Conservation (phyloP, 2,888 invertebrate genomes). For the Rhagium mordax region DNA sequence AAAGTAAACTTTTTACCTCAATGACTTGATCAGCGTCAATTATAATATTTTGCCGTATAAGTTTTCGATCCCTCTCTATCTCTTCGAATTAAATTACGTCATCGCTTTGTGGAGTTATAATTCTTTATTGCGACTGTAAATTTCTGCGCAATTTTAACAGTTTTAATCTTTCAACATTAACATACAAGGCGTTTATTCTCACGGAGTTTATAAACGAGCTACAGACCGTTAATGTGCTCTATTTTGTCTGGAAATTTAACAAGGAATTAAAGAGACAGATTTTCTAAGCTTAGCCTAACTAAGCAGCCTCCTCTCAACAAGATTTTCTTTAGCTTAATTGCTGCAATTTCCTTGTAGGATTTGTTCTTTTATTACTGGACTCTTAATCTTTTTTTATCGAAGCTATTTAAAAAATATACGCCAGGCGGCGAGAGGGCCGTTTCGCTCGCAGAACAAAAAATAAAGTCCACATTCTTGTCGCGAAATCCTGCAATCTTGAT, state of each 20-base stretch:
- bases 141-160: conserved; percentile 42
- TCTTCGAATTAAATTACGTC: too few relatives aligned
- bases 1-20: too few relatives aligned
- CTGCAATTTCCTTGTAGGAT: conserved; percentile 50
- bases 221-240: conserved; percentile 57
- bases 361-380: conserved; percentile 43
- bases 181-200: conserved; percentile 49
- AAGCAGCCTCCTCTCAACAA: conserved; percentile 57
- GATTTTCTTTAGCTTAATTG: conserved; percentile 57
- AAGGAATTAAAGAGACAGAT: conserved; percentile 62
- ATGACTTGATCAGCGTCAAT: too few relatives aligned
- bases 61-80: too few relatives aligned
- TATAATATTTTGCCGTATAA: too few relatives aligned
- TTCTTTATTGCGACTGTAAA: not conserved
- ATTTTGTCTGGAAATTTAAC: conserved; percentile 59
- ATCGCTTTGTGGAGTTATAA: not conserved
- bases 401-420: not conserved
- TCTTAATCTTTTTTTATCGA: conserved; percentile 41
- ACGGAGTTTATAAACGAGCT: conserved; percentile 56
- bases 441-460: not conserved
- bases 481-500: not conserved
- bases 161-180: conserved; percentile 51
- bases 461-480: not conserved
- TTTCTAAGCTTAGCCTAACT: conserved; percentile 59
- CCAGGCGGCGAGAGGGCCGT: not conserved